A percentile compares a stretch with the other conserved stretches of the same genome.
Evolutionary conservation across 2,888 invertebrate species (phyloP).

Genomic region (Polydrusus cervinus): DNA sequence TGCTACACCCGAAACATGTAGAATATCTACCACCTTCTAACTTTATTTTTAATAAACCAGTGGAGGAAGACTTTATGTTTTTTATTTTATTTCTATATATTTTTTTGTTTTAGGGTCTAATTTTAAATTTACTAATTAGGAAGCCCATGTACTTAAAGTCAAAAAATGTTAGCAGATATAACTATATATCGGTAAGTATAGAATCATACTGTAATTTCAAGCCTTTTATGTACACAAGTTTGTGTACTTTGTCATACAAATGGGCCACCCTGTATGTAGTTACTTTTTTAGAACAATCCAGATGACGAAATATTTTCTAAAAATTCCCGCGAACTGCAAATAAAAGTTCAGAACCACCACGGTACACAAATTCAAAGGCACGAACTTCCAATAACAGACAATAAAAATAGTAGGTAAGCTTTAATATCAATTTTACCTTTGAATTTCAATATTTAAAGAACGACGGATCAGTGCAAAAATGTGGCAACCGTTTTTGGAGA

Average conservation of each 20-base stretch:
- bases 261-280: no score
- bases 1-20: no score
- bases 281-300: conserved; percentile 59
- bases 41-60: no score
- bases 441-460: no score
- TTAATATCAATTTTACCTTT: neutral
- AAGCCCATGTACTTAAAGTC: conserved; percentile 73
- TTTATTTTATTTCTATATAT: no score
- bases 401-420: conserved; percentile 18
- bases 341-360: conserved; percentile 60
- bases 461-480: no score
- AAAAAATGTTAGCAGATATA: conserved; percentile 61
- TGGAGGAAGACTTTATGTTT: no score
- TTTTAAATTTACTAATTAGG: conserved; percentile 73
- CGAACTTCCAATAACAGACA: conserved; percentile 51
- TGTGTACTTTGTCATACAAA: no score
- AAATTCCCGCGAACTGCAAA: conserved; percentile 65
- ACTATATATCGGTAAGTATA: conserved; percentile 64
- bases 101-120: conserved; percentile 67
- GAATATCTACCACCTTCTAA: no score
- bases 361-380: conserved; percentile 59
- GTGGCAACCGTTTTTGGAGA: no score
- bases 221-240: no score
- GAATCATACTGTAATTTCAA: no score
- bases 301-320: conserved; percentile 74